Percentiles rank a stretch among this genome's conserved stretches.
Evolutionary conservation across 2,888 invertebrate genomes (phyloP).

Genomic region (Caenorhabditis sp.): DNA sequence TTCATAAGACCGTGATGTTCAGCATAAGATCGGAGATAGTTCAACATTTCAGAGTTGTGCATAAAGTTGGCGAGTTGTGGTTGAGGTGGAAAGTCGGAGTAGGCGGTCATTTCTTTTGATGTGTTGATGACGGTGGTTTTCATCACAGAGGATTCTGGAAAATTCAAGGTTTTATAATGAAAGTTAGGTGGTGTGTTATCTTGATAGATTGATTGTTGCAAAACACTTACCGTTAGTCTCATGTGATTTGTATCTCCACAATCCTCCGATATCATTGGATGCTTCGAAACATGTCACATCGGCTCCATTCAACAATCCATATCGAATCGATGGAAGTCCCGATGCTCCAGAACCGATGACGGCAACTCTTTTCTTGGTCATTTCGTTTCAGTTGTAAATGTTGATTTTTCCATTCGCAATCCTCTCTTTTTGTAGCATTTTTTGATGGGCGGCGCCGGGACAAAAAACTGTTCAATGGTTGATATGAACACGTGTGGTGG

Average conservation of each 20-base stretch:
- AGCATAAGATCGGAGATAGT: conserved; percentile 63
- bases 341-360: conserved; percentile 52
- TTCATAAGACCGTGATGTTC: conserved; percentile 61
- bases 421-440: background rate
- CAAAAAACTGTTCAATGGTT: background rate
- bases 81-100: conserved; percentile 73
- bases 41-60: conserved; percentile 51
- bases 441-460: background rate
- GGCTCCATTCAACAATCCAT: conserved; percentile 63
- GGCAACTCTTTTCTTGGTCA: conserved; percentile 31
- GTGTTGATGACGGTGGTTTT: conserved; percentile 72
- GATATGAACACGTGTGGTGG: background rate
- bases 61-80: conserved; percentile 55
- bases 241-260: conserved; percentile 68
- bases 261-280: conserved; percentile 69
- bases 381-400: background rate
- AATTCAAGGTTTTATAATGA: no score
- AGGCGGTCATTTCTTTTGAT: conserved; percentile 72
- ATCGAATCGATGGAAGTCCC: conserved; percentile 46
- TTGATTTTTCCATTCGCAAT: background rate
- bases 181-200: no score
- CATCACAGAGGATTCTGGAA: conserved; percentile 68
- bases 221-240: conserved; percentile 31
- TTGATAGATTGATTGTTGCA: no score
- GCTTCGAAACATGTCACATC: conserved; percentile 71